Base-by-base conservation (phyloP, 2,888 invertebrate species). In the Pyralis farinalis region DNA sequence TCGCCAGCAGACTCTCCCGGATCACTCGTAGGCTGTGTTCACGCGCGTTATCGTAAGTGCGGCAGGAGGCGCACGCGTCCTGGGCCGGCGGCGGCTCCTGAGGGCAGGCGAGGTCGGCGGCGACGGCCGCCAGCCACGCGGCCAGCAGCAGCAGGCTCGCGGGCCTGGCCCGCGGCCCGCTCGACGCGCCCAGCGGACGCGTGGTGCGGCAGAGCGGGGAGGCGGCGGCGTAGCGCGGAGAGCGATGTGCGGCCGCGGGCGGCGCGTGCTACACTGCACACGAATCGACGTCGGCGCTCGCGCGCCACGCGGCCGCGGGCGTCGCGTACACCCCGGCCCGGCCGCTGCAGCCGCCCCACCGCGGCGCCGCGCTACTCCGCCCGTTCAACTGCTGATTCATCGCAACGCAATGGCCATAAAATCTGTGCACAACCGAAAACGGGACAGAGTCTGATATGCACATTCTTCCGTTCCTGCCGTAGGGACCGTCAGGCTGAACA, bases 1-100 rank as follows among this genome's bases (percentile, higher is more conserved):
- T 92, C 51, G 90, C 90, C 43, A 93, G 78, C 46, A 93, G 90
- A 69, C 92, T 92, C 68, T 91, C 90, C 65, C 93, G 92, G 56
- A 93, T 93, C 42, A 91, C 90, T 61, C 90, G 90, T 46, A 93
- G 80, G 63, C 90, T 92, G 57, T 91, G 88, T 58, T 90, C 90
- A 53, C 91, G 90, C 38, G 91, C 85, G 71, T 90, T 90, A 55
- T 91, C 91, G 54, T 90, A 70, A 28, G 90, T 75, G 46, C 90
- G 90, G 63, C 92, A 92, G 50, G 90, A 83, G 57, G 89, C 79
- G 67, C 92, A 92, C 53, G 83, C 74, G 48, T 70, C 61, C 40
- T 70, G 69, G 45, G 75, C 56, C 50, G 75, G 55, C 49, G 78
- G 70, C 16, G 71, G 65, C 46, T 81, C 78, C 60, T 77, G 75